Conservation (phyloP, 2,888 invertebrate genomes). For the Phytoseiulus persimilis region DNA sequence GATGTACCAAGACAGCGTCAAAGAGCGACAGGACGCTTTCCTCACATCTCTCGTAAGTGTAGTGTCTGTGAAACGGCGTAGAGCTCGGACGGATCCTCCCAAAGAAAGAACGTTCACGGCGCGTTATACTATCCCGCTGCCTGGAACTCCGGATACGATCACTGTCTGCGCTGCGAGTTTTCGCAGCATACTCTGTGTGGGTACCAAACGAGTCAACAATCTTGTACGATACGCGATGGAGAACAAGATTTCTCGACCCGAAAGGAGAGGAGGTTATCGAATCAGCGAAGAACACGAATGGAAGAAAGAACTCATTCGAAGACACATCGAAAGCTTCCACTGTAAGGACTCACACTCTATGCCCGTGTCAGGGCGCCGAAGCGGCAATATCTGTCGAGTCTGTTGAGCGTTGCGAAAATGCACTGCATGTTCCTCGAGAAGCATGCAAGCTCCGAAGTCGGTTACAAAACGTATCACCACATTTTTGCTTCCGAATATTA, state of each 20-base stretch:
- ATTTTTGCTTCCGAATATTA: neutral
- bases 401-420: neutral
- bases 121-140: neutral
- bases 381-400: neutral
- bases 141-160: neutral
- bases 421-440: neutral
- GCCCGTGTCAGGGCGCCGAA: neutral
- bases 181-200: neutral
- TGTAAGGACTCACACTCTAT: neutral
- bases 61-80: neutral
- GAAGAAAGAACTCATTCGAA: neutral
- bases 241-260: neutral
- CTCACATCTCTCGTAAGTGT: neutral
- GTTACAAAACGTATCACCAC: neutral
- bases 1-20: neutral
- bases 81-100: neutral
- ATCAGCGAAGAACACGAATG: neutral
- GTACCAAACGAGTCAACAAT: neutral
- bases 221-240: neutral
- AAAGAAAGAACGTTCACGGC: neutral
- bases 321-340: neutral
- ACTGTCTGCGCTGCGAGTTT: neutral
- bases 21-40: neutral
- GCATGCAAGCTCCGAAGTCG: neutral
- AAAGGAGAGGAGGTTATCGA: neutral